Evolutionary conservation across 1,140 invertebrate genomes (phyloP), one percentile per base, ranked within the genome.

Genomic region (Theocolax elegans): DNA sequence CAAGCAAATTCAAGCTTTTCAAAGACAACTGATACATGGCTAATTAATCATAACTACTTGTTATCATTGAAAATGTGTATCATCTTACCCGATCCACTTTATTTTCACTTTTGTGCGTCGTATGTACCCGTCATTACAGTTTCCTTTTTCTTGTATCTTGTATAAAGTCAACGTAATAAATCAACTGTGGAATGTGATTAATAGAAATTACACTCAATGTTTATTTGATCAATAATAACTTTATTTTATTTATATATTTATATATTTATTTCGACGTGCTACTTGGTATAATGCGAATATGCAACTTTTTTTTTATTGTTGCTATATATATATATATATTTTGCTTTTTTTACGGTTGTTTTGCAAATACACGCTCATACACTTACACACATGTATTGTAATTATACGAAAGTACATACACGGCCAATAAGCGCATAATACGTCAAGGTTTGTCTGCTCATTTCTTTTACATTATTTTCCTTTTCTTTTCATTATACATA

Each of bases 1-100:
- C 23, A 75, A 81, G 6, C 77, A 81, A 70, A 83, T 83, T 46
- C 82, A 84, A 74, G 77, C 73, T 12, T 82, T 83, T 64, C 81
- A 83, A 38, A 80, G 81, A n/a, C 79, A 81, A 71, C 31, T 35
- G 10, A 6, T 35, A 10, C 31, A 6, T 4, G 31, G 10, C 10
- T 78, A 73, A 75, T 49, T 8, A 46, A n/a, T 46, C 4, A 46
- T 46, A 46, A 8, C 44, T 15, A n/a, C n/a, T 2, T n/a, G 46
- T 8, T 21, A n/a, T 38, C 51, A 15, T 23, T 40, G n/a, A n/a
- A n/a, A n/a, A n/a, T n/a, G n/a, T n/a, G n/a, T n/a, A n/a, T n/a
- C n/a, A n/a, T n/a, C n/a, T n/a, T n/a, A n/a, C n/a, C n/a, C n/a
- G n/a, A n/a, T n/a, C n/a, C n/a, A n/a, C n/a, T n/a, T n/a, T n/a